Evolutionary conservation across 2,797 vertebrate species (phyloP).

Genomic region (Sarcophilus harrisii): DNA sequence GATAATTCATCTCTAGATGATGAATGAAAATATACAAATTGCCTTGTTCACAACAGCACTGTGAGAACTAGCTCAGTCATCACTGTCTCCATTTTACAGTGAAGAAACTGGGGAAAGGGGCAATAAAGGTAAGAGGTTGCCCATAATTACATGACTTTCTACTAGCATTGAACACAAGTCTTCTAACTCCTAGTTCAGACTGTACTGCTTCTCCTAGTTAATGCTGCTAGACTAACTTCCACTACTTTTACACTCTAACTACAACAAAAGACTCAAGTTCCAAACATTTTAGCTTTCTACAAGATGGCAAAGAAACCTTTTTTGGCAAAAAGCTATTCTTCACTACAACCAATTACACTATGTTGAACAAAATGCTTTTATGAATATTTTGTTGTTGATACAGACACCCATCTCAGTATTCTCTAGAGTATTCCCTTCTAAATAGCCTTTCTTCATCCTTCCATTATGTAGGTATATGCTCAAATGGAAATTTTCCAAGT

Average conservation of each 20-base stretch:
- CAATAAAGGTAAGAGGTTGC: neutral
- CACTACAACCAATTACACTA: no score
- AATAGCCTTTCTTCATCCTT: neutral
- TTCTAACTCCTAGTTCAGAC: neutral
- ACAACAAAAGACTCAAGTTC: neutral
- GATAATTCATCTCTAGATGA: neutral
- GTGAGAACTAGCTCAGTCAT: neutral
- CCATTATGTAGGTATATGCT: neutral
- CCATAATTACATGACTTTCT: neutral
- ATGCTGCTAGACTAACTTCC: constrained; percentile 1
- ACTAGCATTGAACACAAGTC: neutral
- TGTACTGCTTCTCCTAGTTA: neutral
- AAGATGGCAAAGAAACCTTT: neutral
- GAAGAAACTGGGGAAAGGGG: neutral
- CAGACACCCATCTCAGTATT: neutral
- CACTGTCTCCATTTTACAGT: neutral
- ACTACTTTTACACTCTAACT: neutral
- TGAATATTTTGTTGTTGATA: neutral
- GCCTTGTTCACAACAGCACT: neutral
- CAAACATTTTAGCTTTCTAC: neutral
- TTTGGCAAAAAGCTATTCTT: neutral
- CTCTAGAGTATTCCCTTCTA: neutral
- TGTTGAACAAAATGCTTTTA: neutral
- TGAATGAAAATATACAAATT: neutral
- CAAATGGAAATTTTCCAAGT: constrained; percentile 28